These are phyloP conservation scores for Phyllotis vaccarum DNA, from an alignment of 2,797 vertebrate genomes.

Conservation along the genomic window DNA sequence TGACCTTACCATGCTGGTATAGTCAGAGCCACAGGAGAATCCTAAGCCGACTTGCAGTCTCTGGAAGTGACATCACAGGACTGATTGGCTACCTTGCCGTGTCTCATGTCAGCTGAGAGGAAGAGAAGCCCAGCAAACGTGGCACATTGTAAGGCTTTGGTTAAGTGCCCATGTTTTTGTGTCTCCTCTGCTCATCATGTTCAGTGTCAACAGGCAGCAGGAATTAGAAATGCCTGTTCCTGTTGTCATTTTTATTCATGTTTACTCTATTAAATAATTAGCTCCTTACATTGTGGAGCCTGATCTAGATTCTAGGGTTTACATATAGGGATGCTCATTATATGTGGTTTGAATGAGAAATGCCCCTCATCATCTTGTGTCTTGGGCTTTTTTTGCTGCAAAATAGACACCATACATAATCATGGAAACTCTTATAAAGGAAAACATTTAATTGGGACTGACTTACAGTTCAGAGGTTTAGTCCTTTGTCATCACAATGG, in stretches of 20 bases:
- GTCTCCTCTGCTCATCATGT: background rate
- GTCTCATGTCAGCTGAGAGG: background rate
- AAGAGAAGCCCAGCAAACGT: background rate
- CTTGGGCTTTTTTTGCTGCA: background rate
- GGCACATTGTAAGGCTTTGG: constrained; percentile 11
- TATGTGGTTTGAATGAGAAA: background rate
- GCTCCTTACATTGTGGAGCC: background rate
- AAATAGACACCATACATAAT: background rate
- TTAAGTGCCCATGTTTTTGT: background rate
- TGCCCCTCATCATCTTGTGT: background rate
- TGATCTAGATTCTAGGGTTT: background rate
- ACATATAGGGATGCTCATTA: background rate
- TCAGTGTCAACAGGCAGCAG: background rate
- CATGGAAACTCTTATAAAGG: background rate
- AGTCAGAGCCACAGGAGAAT: background rate
- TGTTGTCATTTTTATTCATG: background rate
- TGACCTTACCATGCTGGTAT: background rate
- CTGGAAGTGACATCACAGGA: background rate
- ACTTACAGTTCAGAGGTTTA: background rate
- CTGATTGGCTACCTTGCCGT: background rate
- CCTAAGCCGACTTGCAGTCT: background rate
- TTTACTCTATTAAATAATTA: background rate
- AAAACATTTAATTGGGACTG: background rate
- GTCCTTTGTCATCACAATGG: background rate
- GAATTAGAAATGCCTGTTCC: constrained; percentile 10